These are phyloP conservation scores for Excalfactoria chinensis DNA, from an alignment of 2,113 vertebrate species.

Conservation along the genomic window DNA sequence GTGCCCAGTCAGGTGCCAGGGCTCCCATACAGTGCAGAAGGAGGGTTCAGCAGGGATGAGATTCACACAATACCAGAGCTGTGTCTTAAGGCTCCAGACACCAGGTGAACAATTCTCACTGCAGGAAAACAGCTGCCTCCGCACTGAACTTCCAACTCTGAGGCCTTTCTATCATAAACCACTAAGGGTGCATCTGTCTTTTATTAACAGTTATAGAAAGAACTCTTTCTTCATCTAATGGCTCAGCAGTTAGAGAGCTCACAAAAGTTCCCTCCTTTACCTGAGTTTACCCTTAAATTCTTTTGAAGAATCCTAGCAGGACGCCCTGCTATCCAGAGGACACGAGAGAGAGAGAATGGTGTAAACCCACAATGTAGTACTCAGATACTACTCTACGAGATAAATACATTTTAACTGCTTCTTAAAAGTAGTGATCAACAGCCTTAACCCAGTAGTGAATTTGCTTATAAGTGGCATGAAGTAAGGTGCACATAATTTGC, in stretches of 20 bases:
- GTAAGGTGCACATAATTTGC: neutral
- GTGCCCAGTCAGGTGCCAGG: neutral
- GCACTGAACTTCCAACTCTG: neutral
- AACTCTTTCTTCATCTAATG: constrained; percentile 8
- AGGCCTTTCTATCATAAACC: neutral
- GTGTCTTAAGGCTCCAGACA: constrained; percentile 4
- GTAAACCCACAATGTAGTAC: fast-evolving
- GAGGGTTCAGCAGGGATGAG: neutral
- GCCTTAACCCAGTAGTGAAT: neutral
- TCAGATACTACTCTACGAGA: fast-evolving
- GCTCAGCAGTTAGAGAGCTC: constrained; percentile 8
- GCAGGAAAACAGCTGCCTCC: neutral
- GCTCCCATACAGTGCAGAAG: neutral
- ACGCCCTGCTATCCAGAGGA: neutral
- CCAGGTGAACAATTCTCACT: constrained; percentile 1
- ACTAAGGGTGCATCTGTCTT: neutral
- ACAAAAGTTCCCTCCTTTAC: neutral
- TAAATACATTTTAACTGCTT: neutral
- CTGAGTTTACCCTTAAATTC: neutral
- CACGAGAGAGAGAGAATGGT: neutral
- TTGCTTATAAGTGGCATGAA: neutral
- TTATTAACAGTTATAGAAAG: neutral
- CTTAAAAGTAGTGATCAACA: neutral
- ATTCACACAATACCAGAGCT: neutral
- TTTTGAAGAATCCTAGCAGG: no score